Evolutionary conservation across 2,113 vertebrate genomes (phyloP).

Genomic region (Hiodon tergisus): DNA sequence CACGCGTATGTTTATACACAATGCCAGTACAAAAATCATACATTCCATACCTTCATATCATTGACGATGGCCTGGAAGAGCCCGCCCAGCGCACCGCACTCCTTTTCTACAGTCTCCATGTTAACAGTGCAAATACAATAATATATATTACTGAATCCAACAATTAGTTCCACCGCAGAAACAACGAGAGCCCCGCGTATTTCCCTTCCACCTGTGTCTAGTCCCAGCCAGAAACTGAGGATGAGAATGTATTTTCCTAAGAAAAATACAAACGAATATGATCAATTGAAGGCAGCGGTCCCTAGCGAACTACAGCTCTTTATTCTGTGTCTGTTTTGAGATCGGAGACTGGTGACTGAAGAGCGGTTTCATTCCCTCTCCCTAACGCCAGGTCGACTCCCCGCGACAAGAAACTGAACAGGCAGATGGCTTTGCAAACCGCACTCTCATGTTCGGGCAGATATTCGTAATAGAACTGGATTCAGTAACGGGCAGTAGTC

Average conservation of each 20-base stretch:
- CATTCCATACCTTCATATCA: constrained; percentile 86
- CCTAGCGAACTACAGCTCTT: not conserved
- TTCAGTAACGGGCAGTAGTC: not conserved
- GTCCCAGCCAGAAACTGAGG: not conserved
- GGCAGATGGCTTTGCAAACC: constrained; percentile 22
- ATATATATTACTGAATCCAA: not conserved
- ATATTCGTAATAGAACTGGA: constrained; percentile 11
- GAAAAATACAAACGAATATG: constrained; percentile 1
- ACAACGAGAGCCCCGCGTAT: constrained; percentile 6
- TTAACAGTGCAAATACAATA: constrained; percentile 22
- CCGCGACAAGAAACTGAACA: constrained; percentile 16
- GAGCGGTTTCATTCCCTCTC: constrained; percentile 19
- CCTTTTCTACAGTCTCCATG: constrained; percentile 87
- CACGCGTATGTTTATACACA: too few relatives aligned
- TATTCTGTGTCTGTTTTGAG: constrained; percentile 21
- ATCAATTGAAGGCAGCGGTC: constrained; percentile 2
- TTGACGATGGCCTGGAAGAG: constrained; percentile 95
- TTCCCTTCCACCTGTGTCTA: constrained; percentile 5
- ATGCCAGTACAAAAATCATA: too few relatives aligned
- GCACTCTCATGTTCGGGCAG: constrained; percentile 13
- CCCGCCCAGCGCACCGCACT: constrained; percentile 90
- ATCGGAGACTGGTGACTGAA: constrained; percentile 32
- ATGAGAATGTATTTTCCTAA: not conserved
- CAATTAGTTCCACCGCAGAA: constrained; percentile 27
- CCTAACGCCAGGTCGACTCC: constrained; percentile 32